A percentile compares a stretch with the other conserved stretches of the same genome.
These are phyloP conservation scores for Tetanocera ferruginea DNA, from an alignment of 2,888 invertebrate genomes.

Conservation along the genomic window DNA sequence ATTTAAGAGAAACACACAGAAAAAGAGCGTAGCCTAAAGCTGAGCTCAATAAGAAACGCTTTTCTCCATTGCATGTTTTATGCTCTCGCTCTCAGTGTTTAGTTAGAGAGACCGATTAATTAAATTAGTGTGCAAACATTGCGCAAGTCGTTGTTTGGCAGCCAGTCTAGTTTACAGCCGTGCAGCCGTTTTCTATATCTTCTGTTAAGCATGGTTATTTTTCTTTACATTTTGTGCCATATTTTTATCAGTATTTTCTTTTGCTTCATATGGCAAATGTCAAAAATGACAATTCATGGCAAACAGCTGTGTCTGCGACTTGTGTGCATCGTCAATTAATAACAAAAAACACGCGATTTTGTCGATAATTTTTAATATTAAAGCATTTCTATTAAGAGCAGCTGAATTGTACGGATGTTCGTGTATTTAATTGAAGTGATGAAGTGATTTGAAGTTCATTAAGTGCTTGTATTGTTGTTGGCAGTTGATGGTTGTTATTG, in stretches of 20 bases:
- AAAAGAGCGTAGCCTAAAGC: background rate
- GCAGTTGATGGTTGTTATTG: too few species aligned
- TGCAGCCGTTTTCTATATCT: too few species aligned
- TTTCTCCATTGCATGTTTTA: background rate
- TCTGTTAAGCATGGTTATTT: background rate
- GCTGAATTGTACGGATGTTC: too few species aligned
- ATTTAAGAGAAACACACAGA: background rate
- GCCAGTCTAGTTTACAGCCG: constrained; percentile 1
- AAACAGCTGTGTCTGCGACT: constrained; percentile 26
- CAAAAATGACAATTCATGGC: constrained; percentile 33
- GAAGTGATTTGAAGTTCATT: too few species aligned
- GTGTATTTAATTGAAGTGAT: too few species aligned
- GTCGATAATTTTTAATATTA: too few species aligned
- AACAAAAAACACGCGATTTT: background rate
- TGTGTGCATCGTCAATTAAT: background rate
- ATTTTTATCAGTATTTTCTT: background rate
- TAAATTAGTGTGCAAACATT: constrained; percentile 1
- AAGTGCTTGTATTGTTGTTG: too few species aligned
- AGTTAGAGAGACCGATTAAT: background rate
- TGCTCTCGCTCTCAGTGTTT: background rate
- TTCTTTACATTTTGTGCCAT: background rate
- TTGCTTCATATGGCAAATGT: constrained; percentile 21
- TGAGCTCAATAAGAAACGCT: background rate
- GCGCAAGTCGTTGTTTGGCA: constrained; percentile 15
- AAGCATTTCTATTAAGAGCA: too few species aligned